Base-by-base conservation (phyloP, 2,797 vertebrate species). In the Leuciscus waleckii region DNA sequence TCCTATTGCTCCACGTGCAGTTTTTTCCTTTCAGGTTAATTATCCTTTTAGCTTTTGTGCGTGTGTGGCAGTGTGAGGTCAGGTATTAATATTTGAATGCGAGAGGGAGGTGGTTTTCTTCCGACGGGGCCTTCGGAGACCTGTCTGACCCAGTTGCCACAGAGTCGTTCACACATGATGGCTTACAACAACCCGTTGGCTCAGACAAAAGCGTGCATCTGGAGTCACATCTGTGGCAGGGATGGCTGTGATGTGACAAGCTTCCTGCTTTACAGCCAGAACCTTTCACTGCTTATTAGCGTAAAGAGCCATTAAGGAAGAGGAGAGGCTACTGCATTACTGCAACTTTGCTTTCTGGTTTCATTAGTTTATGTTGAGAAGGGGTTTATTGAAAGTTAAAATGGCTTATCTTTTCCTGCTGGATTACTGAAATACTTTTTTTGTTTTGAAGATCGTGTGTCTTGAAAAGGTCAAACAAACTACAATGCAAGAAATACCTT, bases 121-220 rank as follows among this genome's bases (percentile, higher is more conserved):
- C 67, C 13, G 54, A 51, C 39, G 41, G 29, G 76, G 77, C 68
- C 85, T 77, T 81, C 3, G 21, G 87, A 87, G 35, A 82, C 70
- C 75, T 77, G 65, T 80, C 79, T 90, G 85, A 89, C 86, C 89
- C 67, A 87, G 69, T 88, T 90, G 87, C 85, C 77, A 75, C 70
- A 32, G 39, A 86, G 51, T 70, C 7, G 7, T 84, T 86, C 32
- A 75, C 83, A 68, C 80, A 54, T 67, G 54, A 75, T 69, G 75
- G 74, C 32, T 79, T 65, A 81, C 54, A 71, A 6, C 32, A 29
- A 79, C 80, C 83, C 39, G 32, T n/a, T 1, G 76, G 81, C 6
- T 37, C 77, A 69, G 56, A 83, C 73, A 76, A 43, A 85, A 65
- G 75, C 70, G 8, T 29, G 26, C 54, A 71, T 85, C 76, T 71